phyloP scores from a whole-genome alignment of 1,140 invertebrate genomes.

The Sesamia nonagrioides region DNA sequence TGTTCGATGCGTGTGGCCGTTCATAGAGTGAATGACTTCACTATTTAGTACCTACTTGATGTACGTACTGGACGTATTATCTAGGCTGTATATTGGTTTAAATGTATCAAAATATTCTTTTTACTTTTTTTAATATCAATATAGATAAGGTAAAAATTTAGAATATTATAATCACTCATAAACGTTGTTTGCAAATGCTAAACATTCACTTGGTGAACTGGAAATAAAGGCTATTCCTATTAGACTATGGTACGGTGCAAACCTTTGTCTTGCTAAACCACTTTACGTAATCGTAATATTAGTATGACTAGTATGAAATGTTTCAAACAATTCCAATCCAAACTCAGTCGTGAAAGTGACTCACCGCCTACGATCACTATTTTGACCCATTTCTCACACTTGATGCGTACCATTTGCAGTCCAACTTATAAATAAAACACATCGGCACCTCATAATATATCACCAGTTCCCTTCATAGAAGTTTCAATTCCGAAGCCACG shows the following conservation, averaged over 20 bases:
- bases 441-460: background rate
- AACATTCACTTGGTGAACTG: constrained; percentile 1
- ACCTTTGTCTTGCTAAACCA: background rate
- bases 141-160: background rate
- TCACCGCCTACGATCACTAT: constrained; percentile 17
- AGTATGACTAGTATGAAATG: constrained; percentile 18
- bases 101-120: too few relatives aligned
- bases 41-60: constrained; percentile 22
- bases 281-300: constrained; percentile 32
- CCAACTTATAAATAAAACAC: constrained; percentile 39
- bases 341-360: constrained; percentile 27
- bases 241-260: background rate
- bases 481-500: background rate
- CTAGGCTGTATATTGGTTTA: constrained; percentile 14
- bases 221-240: background rate
- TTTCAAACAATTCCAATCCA: constrained; percentile 4
- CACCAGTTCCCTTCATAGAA: constrained; percentile 1
- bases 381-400: constrained; percentile 42
- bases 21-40: constrained; percentile 32
- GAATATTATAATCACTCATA: background rate
- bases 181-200: background rate
- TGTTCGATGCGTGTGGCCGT: constrained; percentile 34
- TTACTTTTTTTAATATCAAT: too few relatives aligned
- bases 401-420: constrained; percentile 36
- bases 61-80: background rate